Evolutionary conservation across 2,113 vertebrate genomes (phyloP), one percentile per base, ranked within the genome.

Genomic region (Corythoichthys haematopterus): DNA sequence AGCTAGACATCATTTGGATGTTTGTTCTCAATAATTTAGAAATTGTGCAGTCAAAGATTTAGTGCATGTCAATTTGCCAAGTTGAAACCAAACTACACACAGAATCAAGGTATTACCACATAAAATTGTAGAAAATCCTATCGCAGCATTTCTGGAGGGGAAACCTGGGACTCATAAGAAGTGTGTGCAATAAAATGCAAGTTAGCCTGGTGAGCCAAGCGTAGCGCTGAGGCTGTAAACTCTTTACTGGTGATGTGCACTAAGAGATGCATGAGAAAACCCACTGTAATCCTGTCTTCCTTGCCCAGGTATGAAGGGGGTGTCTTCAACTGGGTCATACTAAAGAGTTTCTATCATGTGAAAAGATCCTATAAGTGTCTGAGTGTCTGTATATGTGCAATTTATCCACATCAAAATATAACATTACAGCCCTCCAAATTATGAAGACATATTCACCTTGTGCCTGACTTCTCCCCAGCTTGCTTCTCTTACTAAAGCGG

Each of bases 281-380:
- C 78, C 3, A 80, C 82, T 83, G 80, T 81, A 77, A 70, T 77
- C 9, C 52, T 16, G n/a, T 11, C 52, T 55, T 20, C 50, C 50
- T 68, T 40, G 57, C 50, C 52, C 76, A 83, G 85, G 76, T 85
- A 80, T 72, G 65, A 78, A 58, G 52, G 57, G 40, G 79, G 77
- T 78, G 71, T 74, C 40, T 82, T 84, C 76, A 53, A 68, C 58
- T 3, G 36, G 69, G 65, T 74, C 13, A 0, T 58, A 60, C 63
- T 6, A 15, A 66, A 53, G 12, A 67, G 65, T 71, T 69, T 28
- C 33, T 51, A 74, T 76, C 85, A 84, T 84, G 77, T 86, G 84
- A 10, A 69, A 60, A 35, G 6, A 50, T 71, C 75, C 84, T 82
- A 75, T 40, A 66, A 63, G 58, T 1, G 60, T 70, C 62, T 58